phyloP scores from a whole-genome alignment of 2,888 invertebrate species.

The Megalurothrips usitatus region DNA sequence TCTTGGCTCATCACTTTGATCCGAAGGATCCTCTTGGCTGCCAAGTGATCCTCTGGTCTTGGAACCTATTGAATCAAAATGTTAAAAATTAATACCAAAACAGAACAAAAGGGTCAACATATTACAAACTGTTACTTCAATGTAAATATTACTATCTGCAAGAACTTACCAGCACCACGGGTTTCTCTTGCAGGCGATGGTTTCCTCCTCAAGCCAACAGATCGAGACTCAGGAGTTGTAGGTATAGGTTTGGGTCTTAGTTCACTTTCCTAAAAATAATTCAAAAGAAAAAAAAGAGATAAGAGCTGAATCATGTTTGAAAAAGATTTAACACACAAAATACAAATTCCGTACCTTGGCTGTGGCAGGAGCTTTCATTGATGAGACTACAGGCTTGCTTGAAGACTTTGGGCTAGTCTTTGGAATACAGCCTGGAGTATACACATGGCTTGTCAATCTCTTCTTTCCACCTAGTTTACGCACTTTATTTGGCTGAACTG shows the following conservation, averaged over 20 bases:
- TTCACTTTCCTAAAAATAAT: not conserved
- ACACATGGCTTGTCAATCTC: not conserved
- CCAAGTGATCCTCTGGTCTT: not conserved
- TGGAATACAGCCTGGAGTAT: slow-evolving; percentile 16
- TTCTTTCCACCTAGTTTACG: not conserved
- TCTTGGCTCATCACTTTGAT: not conserved
- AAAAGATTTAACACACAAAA: not conserved
- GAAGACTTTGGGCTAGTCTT: not conserved
- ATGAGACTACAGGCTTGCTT: not conserved
- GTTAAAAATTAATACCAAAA: not conserved
- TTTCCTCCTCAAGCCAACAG: not conserved
- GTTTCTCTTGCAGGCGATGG: not conserved
- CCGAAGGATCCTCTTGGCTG: not conserved
- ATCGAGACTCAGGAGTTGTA: not conserved
- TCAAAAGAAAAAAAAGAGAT: not conserved
- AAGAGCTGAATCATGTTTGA: not conserved
- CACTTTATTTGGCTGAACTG: slow-evolving; percentile 23
- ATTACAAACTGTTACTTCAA: not conserved
- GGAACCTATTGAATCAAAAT: not conserved
- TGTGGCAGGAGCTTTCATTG: not conserved
- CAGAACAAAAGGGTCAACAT: not conserved
- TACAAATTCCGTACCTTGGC: not conserved
- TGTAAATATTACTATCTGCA: not conserved
- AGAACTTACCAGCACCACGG: not conserved
- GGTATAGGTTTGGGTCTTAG: not conserved